A percentile compares a stretch with the other conserved stretches of the same genome.
phyloP scores from a whole-genome alignment of 2,113 vertebrate species.

The Raja brachyura region DNA sequence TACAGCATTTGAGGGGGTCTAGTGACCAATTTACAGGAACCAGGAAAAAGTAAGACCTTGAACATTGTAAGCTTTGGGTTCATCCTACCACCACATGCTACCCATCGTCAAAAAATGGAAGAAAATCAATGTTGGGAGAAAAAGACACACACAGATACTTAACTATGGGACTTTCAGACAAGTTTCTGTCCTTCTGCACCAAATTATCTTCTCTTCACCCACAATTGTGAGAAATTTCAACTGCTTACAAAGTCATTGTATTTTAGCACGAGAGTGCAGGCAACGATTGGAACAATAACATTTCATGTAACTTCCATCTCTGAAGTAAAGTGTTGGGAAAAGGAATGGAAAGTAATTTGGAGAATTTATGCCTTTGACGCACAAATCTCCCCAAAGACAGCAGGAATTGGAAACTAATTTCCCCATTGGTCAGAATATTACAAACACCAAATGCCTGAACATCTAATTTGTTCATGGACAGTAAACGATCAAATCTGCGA shows the following conservation, averaged over 20 bases:
- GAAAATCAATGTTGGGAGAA: neutral
- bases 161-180: neutral
- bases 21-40: too few species aligned
- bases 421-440: neutral
- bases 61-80: too few species aligned
- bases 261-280: neutral
- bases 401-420: neutral
- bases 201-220: neutral
- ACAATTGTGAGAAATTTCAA: neutral
- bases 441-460: neutral
- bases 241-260: neutral
- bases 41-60: too few species aligned
- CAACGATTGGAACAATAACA: neutral
- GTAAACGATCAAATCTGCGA: neutral
- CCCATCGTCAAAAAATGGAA: neutral
- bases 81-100: too few species aligned
- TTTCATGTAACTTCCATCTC: neutral
- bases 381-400: neutral
- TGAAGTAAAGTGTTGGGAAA: neutral
- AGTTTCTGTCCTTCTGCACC: neutral
- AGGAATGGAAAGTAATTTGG: neutral
- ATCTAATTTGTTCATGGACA: neutral
- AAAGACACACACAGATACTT: neutral
- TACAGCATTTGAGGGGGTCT: too few species aligned
- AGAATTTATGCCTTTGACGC: neutral